Conservation (phyloP, 1,140 invertebrate species). For the Habropoda laboriosa region DNA sequence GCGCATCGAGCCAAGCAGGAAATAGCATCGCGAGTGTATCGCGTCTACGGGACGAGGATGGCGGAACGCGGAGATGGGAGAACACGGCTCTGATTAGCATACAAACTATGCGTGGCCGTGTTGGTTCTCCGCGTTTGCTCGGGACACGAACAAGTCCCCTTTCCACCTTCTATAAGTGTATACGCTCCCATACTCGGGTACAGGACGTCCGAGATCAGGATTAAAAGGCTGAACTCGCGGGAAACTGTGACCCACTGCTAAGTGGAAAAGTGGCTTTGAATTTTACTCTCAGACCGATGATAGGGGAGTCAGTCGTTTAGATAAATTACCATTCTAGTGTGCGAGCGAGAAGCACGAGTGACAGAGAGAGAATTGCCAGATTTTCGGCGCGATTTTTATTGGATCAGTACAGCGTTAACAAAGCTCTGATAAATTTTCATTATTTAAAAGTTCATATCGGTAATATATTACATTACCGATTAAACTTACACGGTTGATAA, state of each 20-base stretch:
- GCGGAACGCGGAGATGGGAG: constrained; percentile 56
- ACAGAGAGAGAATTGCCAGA: no score
- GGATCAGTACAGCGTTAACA: no score
- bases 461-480: no score
- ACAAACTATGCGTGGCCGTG: constrained; percentile 71
- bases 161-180: constrained; percentile 12
- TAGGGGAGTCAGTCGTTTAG: neutral
- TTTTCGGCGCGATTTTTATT: no score
- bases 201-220: constrained; percentile 6
- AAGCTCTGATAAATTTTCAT: no score
- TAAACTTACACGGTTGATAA: no score
- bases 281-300: neutral
- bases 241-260: neutral
- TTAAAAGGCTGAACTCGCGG: constrained; percentile 5
- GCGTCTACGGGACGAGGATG: constrained; percentile 2
- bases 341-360: no score
- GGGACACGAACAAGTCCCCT: constrained; percentile 26
- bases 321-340: no score
- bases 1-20: constrained; percentile 45
- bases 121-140: constrained; percentile 59
- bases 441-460: no score
- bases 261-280: neutral
- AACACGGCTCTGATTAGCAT: constrained; percentile 74
- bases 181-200: neutral
- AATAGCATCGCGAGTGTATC: constrained; percentile 46